Base-by-base conservation (phyloP, 1,140 invertebrate species). In the Cyclargus thomasi region DNA sequence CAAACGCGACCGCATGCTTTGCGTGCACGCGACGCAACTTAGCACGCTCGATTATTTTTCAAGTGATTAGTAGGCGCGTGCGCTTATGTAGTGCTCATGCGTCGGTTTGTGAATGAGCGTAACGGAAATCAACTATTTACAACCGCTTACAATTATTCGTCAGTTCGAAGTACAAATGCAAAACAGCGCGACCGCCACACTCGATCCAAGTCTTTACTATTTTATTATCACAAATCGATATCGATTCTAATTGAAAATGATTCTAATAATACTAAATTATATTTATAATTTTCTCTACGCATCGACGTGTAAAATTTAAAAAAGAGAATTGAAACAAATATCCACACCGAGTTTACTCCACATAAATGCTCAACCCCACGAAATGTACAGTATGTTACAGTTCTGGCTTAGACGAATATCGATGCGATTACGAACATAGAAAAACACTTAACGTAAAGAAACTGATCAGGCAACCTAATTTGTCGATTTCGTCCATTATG, bases 281-380 rank as follows among this genome's bases (percentile, higher is more conserved):
- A 20, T 29, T 29, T 8, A 64, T 39, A 39, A 64, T 21, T 64
- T 64, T 64, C 63, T 18, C 6, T 18, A 18, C 18, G 18, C 35
- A 35, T 16, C 63, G 35, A 20, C 21, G 8, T 29, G 29, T 18
- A 66, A 29, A 23, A 35, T 57, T 8, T 10, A 59, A 55, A 57
- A 18, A 17, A 29, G 17, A 66, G 22, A 66, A 35, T 66, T 66
- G 64, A 57, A 66, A 66, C 64, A 66, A 66, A 55, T 66, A 53
- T 66, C 55, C 22, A 59, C 64, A 59, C 55, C 64, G 29, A 53
- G 53, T 66, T 66, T 65, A 70, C 36, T 75, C 68, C 67, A n/a
- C n/a, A 82, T 87, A 88, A 88, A 88, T 88, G 83, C 85, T 81
- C 74, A 70, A 78, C 77, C 23, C 47, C 64, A 53, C 22, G n/a